Evolutionary conservation across 2,888 invertebrate genomes (phyloP), one percentile per base, ranked within the genome.

Genomic region (Agrotis puta): DNA sequence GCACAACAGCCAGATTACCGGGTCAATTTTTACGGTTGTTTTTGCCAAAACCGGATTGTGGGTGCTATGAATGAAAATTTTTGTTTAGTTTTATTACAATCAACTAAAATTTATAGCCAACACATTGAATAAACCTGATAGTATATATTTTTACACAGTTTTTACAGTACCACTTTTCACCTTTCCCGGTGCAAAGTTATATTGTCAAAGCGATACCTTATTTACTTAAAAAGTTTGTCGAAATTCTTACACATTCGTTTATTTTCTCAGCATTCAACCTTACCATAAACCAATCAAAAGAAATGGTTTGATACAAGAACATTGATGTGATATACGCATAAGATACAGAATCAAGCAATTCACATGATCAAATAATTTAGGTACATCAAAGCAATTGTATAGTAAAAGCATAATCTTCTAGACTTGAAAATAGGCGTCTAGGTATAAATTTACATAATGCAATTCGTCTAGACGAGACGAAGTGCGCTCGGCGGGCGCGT

Each of bases 391-490:
- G 47, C 53, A 71, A 58, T 70, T 70, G 63, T 64, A 62, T 59
- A 78, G 64, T 81, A 79, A 79, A 76, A 79, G 62, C 62, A 79
- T 82, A 70, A 74, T 74, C 57, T 67, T 77, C 61, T 81, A 88
- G 88, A 88, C 83, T 87, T 89, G 85, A 89, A 90, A 91, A 91
- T 90, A 90, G 88, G 85, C 83, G 89, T 89, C 90, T 92, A 92
- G 89, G 89, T 89, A 87, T 91, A 90, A 89, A 94, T 95, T 94
- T 92, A 91, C 94, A 95, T 95, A 95, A 95, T 95, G 93, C 94
- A 95, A 95, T 94, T 94, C 94, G 95, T 95, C 95, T 95, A 95
- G 94, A 94, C 94, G 90, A 91, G 93, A 91, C 92, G 87, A 90
- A 92, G 92, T 92, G 91, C 88, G 90, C 90, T 88, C 88, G 89